A percentile compares a stretch with the other conserved stretches of the same genome.
These are phyloP conservation scores for Odobenus rosmarus DNA, from an alignment of 2,113 vertebrate species.

Conservation along the genomic window DNA sequence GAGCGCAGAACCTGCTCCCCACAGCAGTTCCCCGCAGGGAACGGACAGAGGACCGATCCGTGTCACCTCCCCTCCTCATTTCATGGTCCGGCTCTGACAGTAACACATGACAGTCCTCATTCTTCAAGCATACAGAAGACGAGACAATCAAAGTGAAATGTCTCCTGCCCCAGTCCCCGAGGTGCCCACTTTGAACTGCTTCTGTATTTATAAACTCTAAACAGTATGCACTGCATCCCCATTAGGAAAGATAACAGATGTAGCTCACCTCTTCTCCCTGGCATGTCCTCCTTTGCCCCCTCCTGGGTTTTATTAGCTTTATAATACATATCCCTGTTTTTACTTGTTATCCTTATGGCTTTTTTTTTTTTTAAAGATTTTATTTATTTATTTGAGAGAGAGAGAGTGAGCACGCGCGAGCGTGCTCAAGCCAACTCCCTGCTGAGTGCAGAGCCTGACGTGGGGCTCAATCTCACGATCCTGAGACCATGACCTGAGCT, in stretches of 20 bases:
- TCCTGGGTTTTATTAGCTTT: not conserved
- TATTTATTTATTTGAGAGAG: not conserved
- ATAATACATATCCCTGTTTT: not conserved
- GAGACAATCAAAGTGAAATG: not conserved
- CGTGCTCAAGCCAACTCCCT: not conserved
- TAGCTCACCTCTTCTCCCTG: too few relatives aligned
- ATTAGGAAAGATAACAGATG: rapidly evolving
- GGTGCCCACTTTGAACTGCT: not conserved
- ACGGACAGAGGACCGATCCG: not conserved
- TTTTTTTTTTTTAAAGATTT: not conserved
- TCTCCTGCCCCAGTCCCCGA: not conserved
- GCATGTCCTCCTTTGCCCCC: too few relatives aligned
- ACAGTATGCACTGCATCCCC: rapidly evolving
- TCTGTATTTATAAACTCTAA: not conserved
- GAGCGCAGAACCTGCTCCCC: rapidly evolving
- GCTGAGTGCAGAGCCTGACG: not conserved
- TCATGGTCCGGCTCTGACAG: not conserved
- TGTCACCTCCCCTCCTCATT: too few relatives aligned
- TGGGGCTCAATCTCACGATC: not conserved
- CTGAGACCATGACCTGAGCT: not conserved
- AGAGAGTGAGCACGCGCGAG: rapidly evolving
- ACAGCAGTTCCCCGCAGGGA: rapidly evolving
- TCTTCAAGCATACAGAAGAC: not conserved
- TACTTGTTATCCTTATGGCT: not conserved
- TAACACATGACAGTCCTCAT: not conserved